A percentile compares a stretch with the other conserved stretches of the same genome.
Conservation (phyloP, 2,113 vertebrate genomes). For the Sigmodon hispidus region DNA sequence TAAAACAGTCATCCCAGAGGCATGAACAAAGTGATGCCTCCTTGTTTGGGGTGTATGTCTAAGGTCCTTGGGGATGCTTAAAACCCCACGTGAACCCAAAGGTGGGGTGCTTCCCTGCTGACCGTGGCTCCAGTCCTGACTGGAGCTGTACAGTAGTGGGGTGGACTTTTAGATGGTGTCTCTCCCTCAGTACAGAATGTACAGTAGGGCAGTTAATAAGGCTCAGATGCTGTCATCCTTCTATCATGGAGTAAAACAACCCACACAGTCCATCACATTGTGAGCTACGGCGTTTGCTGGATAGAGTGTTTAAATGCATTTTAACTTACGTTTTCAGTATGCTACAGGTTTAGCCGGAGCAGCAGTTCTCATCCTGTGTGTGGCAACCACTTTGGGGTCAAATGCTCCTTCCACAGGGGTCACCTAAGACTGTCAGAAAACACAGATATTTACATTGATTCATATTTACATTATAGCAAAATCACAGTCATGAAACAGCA, state of each 20-base stretch:
- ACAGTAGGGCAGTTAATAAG: neutral
- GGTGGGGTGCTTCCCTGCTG: rapidly evolving
- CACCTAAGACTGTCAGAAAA: neutral
- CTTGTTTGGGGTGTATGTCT: too few relatives aligned
- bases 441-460: neutral
- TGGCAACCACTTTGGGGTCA: neutral
- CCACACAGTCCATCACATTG: neutral
- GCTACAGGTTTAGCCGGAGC: neutral
- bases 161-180: neutral
- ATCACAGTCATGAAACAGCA: neutral
- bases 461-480: neutral
- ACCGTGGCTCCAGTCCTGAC: neutral
- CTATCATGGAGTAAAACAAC: neutral
- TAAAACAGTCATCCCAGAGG: neutral
- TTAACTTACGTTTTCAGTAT: neutral
- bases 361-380: neutral
- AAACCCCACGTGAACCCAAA: neutral
- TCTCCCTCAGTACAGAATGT: neutral
- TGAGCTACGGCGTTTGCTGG: neutral
- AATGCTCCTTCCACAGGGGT: neutral
- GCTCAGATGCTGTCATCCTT: too few relatives aligned
- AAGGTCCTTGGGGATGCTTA: neutral
- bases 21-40: neutral
- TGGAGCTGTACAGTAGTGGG: too few relatives aligned
- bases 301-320: neutral